These are phyloP conservation scores for Muntiacus muntjak DNA, from an alignment of 2,113 vertebrate species.

Conservation along the genomic window DNA sequence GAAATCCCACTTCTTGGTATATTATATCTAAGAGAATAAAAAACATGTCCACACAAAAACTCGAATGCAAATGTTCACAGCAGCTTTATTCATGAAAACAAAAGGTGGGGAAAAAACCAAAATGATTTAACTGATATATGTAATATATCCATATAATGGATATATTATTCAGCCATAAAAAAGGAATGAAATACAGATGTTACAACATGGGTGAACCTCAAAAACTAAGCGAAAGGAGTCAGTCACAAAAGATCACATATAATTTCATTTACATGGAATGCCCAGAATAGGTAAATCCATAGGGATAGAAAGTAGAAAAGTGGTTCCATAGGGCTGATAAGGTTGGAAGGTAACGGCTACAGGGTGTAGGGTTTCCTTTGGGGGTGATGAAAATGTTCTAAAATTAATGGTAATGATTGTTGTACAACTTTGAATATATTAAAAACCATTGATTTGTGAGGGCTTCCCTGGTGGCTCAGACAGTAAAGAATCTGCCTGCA, in stretches of 20 bases:
- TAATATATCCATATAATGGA: background rate
- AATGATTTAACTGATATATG: background rate
- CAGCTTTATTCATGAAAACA: background rate
- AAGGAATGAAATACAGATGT: background rate
- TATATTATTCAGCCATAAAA: background rate
- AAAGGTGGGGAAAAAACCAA: background rate
- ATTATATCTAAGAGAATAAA: background rate
- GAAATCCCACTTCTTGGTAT: background rate
- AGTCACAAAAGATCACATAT: background rate
- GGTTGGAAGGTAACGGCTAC: background rate
- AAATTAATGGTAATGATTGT: background rate
- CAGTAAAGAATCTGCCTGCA: background rate
- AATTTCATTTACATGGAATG: background rate
- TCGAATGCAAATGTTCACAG: background rate
- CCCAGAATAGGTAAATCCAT: background rate
- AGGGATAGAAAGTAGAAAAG: background rate
- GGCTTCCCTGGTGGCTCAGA: background rate
- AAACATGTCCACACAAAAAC: background rate
- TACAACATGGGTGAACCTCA: background rate
- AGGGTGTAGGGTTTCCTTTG: background rate
- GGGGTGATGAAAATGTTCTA: background rate
- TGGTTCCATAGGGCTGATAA: background rate
- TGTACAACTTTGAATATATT: background rate
- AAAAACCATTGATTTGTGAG: background rate
- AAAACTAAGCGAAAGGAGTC: background rate